Evolutionary conservation across 2,797 vertebrate species (phyloP), one percentile per base, ranked within the genome.

Genomic region (Enoplosus armatus): DNA sequence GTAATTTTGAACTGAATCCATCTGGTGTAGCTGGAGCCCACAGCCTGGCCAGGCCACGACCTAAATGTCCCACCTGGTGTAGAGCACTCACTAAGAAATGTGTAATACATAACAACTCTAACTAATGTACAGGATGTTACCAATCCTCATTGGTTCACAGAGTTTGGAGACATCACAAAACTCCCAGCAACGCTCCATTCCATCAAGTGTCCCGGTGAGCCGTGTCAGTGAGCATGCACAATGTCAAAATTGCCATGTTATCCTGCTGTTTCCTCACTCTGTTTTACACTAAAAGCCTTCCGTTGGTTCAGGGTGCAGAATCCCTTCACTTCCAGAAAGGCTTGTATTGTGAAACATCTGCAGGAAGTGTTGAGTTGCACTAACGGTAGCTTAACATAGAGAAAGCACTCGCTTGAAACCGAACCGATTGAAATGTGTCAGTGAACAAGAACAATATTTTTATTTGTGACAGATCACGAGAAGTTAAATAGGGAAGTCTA

Each of bases 271-370:
- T 62, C 10, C 27, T 43, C 47, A 33, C 31, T 60, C 4, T 6
- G 9, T 15, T 77, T 59, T 4, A 53, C 45, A 71, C 24, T 56
- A 60, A 66, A 72, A 72, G 29, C 31, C 39, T 29, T 35, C 26
- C 26, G 27, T 3, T 26, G 26, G 35, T 47, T n/a, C 24, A 47
- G 33, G 20, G 3, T 58, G n/a, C 22, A 64, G 35, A 45, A 50
- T 54, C 35, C 45, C 37, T 75, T 56, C 22, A 51, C 37, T 54
- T 51, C 5, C 14, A 53, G 11, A 58, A 50, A 33, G 45, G 48
- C 62, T 72, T 87, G 31, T 69, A 71, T 58, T 87, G 41, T 74
- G 68, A 80, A 82, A 55, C 4, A 18, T 47, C 4, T 33, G 43
- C 61, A 72, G 72, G 72, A 82, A 79, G 59, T 66, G 47, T 9